phyloP scores from a whole-genome alignment of 1,140 invertebrate genomes.

The Limonius californicus region DNA sequence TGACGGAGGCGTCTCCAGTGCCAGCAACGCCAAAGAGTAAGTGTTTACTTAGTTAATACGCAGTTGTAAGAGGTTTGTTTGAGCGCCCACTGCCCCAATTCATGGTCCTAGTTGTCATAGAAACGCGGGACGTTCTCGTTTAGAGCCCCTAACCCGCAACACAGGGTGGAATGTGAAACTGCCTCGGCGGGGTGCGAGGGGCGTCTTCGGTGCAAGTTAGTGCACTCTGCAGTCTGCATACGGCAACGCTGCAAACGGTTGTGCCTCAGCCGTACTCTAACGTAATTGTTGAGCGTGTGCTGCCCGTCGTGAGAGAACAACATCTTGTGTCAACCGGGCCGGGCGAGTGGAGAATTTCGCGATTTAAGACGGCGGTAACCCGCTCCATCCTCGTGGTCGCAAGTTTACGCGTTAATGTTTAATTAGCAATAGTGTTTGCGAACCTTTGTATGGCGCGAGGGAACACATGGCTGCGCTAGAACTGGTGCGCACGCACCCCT shows the following conservation, averaged over 20 bases:
- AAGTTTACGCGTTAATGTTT: not conserved
- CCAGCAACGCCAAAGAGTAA: slow-evolving; percentile 32
- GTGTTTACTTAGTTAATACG: slow-evolving; percentile 18
- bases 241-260: slow-evolving; percentile 4
- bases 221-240: slow-evolving; percentile 12
- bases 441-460: slow-evolving; percentile 20
- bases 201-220: slow-evolving; percentile 5
- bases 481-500: slow-evolving; percentile 15
- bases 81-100: slow-evolving; percentile 11
- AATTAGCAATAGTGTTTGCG: slow-evolving; percentile 19
- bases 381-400: too few species aligned
- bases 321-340: too few species aligned
- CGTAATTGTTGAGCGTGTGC: not conserved
- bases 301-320: not conserved
- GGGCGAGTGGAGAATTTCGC: too few species aligned
- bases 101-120: slow-evolving; percentile 3
- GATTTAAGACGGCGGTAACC: too few species aligned
- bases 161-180: slow-evolving; percentile 5
- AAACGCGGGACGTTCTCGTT: slow-evolving; percentile 4
- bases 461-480: slow-evolving; percentile 23
- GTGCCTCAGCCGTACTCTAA: not conserved
- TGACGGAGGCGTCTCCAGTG: slow-evolving; percentile 27
- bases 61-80: not conserved
- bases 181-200: not conserved
- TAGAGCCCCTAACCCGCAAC: slow-evolving; percentile 5